phyloP scores from a whole-genome alignment of 2,888 invertebrate species.

The Ectemnius lituratus region DNA sequence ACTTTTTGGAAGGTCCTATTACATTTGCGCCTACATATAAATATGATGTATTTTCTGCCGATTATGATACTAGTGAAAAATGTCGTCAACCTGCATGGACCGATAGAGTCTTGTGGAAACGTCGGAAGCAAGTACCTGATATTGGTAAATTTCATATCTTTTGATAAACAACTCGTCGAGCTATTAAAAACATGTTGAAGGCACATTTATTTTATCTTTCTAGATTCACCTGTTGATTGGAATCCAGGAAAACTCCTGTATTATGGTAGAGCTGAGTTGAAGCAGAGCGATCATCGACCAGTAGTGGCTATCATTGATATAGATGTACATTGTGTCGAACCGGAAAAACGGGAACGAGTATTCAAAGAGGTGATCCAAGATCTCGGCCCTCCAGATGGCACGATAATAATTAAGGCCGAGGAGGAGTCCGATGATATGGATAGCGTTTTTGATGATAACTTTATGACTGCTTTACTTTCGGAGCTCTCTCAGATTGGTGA shows the following conservation, averaged over 20 bases:
- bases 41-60: slow-evolving; percentile 98
- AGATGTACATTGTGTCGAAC: slow-evolving; percentile 90
- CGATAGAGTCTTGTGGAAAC: slow-evolving; percentile 96
- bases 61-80: slow-evolving; percentile 99
- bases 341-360: slow-evolving; percentile 86
- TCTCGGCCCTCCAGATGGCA: slow-evolving; percentile 96
- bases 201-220: slow-evolving; percentile 4
- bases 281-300: slow-evolving; percentile 98
- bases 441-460: slow-evolving; percentile 87
- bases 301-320: slow-evolving; percentile 95
- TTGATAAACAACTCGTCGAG: neutral
- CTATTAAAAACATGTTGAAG: slow-evolving; percentile 1
- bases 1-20: slow-evolving; percentile 95
- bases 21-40: slow-evolving; percentile 98
- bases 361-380: slow-evolving; percentile 91
- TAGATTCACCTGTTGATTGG: slow-evolving; percentile 80
- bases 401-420: slow-evolving; percentile 87
- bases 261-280: slow-evolving; percentile 96
- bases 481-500: slow-evolving; percentile 92
- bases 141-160: slow-evolving; percentile 78
- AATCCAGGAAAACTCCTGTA: slow-evolving; percentile 89
- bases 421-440: slow-evolving; percentile 80
- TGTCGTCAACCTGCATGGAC: slow-evolving; percentile 99
- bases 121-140: slow-evolving; percentile 86
- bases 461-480: slow-evolving; percentile 88